Evolutionary conservation across 2,113 vertebrate species (phyloP), one percentile per base, ranked within the genome.

Genomic region (Halichoeres trimaculatus): DNA sequence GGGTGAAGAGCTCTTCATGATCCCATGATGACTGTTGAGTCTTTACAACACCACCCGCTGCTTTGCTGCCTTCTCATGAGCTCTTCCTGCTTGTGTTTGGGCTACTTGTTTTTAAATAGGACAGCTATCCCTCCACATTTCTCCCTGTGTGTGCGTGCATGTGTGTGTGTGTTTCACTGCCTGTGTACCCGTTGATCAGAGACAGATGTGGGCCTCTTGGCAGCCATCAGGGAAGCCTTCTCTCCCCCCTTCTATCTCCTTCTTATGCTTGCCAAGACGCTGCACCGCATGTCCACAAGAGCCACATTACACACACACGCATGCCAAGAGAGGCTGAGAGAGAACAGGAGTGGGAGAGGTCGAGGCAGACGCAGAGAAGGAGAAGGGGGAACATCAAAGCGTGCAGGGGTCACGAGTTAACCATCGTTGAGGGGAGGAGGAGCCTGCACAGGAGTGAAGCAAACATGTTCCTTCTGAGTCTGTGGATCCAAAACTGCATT

Each of bases 181-280:
- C 55, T 77, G 40, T 72, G 61, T 75, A 65, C 63, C 80, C 61
- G 20, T 48, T 92, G 89, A 93, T 93, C 88, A 88, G 80, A 90
- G 74, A 85, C 92, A 93, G 92, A 93, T 93, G 91, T 92, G 86
- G 72, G 85, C 76, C 80, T 89, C 82, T 90, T 90, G 88, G 91
- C 88, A 88, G 82, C 64, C 73, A 77, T 64, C 70, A 79, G 73
- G 71, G 59, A 64, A 78, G 81, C 81, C 13, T 56, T 53, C 43
- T 16, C 52, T 51, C 43, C 16, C 68, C 43, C 47, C 13, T 56
- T 45, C 73, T 71, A 56, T 52, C 69, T 54, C 65, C 52, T 58
- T 60, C 64, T 55, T 43, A 34, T 52, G 50, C 56, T 66, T 90
- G 88, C 90, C 87, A 90, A 89, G 83, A 78, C 83, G 82, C 81